Evolutionary conservation across 2,888 invertebrate genomes (phyloP).

Genomic region (Mythimna lalbum): DNA sequence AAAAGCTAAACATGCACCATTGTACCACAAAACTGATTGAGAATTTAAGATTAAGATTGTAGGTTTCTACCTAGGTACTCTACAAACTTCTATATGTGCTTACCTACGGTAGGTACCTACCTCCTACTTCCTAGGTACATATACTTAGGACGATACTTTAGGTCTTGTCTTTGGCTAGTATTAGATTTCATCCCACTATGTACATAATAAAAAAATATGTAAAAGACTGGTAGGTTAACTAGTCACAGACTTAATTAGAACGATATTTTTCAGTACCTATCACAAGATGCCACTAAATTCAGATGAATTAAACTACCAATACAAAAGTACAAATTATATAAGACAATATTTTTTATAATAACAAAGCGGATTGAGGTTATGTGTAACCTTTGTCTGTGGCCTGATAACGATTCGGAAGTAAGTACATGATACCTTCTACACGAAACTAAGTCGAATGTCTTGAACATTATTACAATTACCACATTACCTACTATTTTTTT

Average conservation of each 20-base stretch:
- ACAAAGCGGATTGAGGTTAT: constrained; percentile 1
- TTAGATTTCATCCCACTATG: background rate
- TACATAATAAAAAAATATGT: background rate
- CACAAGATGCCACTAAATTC: background rate
- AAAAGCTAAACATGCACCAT: no score
- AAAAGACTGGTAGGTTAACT: background rate
- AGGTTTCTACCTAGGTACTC: no score
- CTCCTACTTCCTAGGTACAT: background rate
- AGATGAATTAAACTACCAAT: background rate
- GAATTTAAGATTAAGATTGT: no score
- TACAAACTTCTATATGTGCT: background rate
- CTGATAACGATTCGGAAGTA: background rate
- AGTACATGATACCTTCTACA: background rate
- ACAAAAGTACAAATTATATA: no score
- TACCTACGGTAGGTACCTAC: no score
- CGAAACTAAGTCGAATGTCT: background rate
- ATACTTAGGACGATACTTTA: background rate
- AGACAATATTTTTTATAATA: background rate
- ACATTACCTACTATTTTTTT: background rate
- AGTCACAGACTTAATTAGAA: background rate
- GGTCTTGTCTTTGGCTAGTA: background rate
- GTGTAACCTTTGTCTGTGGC: constrained; percentile 3
- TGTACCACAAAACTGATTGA: no score
- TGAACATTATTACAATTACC: background rate
- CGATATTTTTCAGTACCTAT: background rate